Evolutionary conservation across 2,888 invertebrate species (phyloP), one percentile per base, ranked within the genome.

Genomic region (Sarcophaga rosellei): DNA sequence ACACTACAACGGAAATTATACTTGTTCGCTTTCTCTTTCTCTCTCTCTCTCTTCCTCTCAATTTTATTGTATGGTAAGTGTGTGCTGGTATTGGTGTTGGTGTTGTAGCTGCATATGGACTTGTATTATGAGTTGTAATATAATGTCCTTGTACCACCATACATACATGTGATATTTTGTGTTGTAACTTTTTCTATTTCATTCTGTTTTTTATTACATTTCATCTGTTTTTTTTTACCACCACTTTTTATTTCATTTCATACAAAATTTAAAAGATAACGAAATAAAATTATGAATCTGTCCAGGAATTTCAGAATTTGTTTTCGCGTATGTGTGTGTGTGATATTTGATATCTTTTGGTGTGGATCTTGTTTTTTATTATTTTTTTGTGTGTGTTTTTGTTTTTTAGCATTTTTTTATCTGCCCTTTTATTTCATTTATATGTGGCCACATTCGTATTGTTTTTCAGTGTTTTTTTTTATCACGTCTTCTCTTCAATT

Each of bases 1-100:
- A 47, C 47, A 74, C 53, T 63, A n/a, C 53, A 70, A 25, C 81
- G 78, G 85, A 85, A 85, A 81, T 85, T 81, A 78, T 78, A 70
- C 78, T 77, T 21, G 15, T 53, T 53, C 4, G 53, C 17, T 53
- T 5, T 15, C 15, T 35, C 8, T 35, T 1, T 35, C 35, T 35
- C 1, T 35, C 35, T 35, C 35, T 8, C 1, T 35, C 6, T 35
- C 2, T 35, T 2, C 1, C 35, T 35, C 70, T 63, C 70, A 65
- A 23, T 73, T 74, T 70, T 74, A 20, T 57, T 35, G 12, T 12
- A 68, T 11, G 21, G 2, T 35, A 17, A 53, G 20, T 45, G n/a
- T 15, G 17, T 59, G 25, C 57, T 23, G 21, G 53, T 75, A 45
- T 47, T 6, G 44, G 53, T 17, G 17, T 53, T 15, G 12, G 17